Evolutionary conservation across 37 sponge, comb jelly and placozoan species (phyloP).

Genomic region (Agelas oroides): DNA sequence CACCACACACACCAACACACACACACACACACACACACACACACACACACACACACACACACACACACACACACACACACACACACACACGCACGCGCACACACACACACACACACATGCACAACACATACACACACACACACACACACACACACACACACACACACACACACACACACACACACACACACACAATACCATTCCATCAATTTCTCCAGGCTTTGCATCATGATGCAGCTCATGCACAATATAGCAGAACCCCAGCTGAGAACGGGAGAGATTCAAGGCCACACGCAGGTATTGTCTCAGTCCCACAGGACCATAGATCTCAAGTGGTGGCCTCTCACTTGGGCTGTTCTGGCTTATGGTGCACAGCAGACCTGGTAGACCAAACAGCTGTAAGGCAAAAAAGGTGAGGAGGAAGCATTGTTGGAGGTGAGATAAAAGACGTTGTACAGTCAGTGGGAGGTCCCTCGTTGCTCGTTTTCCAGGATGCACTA

Average conservation of each 20-base stretch:
- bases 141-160: constrained; percentile 25
- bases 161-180: constrained; percentile 36
- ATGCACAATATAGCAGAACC: constrained; percentile 75
- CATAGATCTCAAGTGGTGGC: constrained; percentile 79
- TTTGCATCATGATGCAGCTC: constrained; percentile 69
- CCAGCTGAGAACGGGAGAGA: constrained; percentile 81
- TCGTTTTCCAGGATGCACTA: too few relatives aligned
- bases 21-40: constrained; percentile 42
- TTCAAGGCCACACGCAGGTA: constrained; percentile 73
- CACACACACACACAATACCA: constrained; percentile 28
- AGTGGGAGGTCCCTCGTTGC: too few relatives aligned
- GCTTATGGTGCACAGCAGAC: constrained; percentile 87
- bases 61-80: constrained; percentile 45
- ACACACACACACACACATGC: constrained; percentile 11
- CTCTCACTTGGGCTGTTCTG: constrained; percentile 41
- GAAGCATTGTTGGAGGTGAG: neutral
- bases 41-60: constrained; percentile 44
- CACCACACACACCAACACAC: constrained; percentile 25
- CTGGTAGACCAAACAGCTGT: constrained; percentile 90
- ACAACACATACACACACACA: neutral
- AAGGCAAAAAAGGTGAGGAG: neutral
- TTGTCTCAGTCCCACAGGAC: constrained; percentile 84
- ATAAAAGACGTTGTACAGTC: neutral
- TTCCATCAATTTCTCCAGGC: constrained; percentile 61
- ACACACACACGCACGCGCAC: constrained; percentile 50